Evolutionary conservation across 2,888 invertebrate genomes (phyloP), one percentile per base, ranked within the genome.

Genomic region (Folsomia manolachei): DNA sequence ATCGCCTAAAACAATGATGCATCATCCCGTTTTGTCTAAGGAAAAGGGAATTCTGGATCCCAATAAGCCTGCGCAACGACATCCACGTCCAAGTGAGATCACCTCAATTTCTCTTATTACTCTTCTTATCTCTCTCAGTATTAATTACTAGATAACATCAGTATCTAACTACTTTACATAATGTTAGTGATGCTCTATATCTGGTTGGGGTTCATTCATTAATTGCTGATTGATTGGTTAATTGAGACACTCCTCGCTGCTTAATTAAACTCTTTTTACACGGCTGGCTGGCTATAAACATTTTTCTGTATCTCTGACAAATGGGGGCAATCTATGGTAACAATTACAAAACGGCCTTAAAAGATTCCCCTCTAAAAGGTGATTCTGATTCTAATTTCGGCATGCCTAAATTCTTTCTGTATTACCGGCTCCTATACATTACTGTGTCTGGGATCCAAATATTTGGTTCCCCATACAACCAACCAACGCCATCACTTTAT

Each of bases 21-120:
- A 78, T 68, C 78, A 80, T 25, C 73, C 71, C 70, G 78, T 78
- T 66, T 71, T 76, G 60, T 76, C 80, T 70, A 80, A 75, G 81
- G 82, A 83, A 74, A 81, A 82, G 81, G 82, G 80, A 82, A 82
- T 74, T 73, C 70, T 69, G 79, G 81, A 73, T 81, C 79, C 78
- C 78, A 79, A 71, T 25, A 81, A 81, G 61, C 72, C 78, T 64
- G 82, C 82, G 82, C 74, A 69, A 73, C 87, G 83, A 87, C 89
- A 89, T 84, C 87, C 89, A 80, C 87, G 90, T 82, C 91, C 91
- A 83, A 88, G 88, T 87, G 90, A 91, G 88, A 75, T 56, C 56
- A 56, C 19, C 21, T 56, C 56, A 19, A 56, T 56, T 56, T 56
- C 56, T 56, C 18, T n/a, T 9, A 39, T 39, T 39, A 9, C 39